Evolutionary conservation across 2,797 vertebrate species (phyloP).

Genomic region (Melopsittacus undulatus): DNA sequence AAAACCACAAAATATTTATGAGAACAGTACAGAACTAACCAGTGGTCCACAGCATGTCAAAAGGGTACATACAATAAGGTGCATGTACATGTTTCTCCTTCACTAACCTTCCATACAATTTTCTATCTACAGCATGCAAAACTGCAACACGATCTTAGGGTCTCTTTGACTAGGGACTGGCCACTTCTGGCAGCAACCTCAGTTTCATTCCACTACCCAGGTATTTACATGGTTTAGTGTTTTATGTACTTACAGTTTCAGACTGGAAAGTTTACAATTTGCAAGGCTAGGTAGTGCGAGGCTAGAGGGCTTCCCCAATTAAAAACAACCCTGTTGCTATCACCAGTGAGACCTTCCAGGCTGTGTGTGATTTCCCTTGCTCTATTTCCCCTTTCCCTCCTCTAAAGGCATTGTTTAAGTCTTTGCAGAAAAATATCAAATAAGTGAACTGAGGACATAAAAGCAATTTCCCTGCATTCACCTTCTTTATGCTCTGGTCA

Average conservation of each 20-base stretch:
- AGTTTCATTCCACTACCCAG: not conserved
- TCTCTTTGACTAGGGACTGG: not conserved
- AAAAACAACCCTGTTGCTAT: not conserved
- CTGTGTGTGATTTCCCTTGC: not conserved
- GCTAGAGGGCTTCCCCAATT: not conserved
- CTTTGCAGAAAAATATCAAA: not conserved
- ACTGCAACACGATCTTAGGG: rapidly evolving
- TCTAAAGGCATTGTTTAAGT: not conserved
- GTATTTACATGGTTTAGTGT: not conserved
- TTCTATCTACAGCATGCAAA: not conserved
- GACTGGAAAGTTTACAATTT: not conserved
- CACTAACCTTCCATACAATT: not conserved
- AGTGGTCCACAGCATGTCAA: not conserved
- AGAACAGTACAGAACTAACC: not conserved
- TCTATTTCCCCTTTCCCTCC: not conserved
- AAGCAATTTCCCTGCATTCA: not conserved
- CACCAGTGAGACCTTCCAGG: not conserved
- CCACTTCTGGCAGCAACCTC: not conserved
- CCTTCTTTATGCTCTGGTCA: not conserved
- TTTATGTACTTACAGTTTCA: not conserved
- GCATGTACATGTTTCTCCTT: not conserved
- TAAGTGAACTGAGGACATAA: not conserved
- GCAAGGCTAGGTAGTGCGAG: not conserved
- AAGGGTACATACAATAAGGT: not conserved
- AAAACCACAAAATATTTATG: not conserved